Evolutionary conservation across 2,113 vertebrate species (phyloP), one percentile per base, ranked within the genome.

Genomic region (Trichomycterus rosablanca): DNA sequence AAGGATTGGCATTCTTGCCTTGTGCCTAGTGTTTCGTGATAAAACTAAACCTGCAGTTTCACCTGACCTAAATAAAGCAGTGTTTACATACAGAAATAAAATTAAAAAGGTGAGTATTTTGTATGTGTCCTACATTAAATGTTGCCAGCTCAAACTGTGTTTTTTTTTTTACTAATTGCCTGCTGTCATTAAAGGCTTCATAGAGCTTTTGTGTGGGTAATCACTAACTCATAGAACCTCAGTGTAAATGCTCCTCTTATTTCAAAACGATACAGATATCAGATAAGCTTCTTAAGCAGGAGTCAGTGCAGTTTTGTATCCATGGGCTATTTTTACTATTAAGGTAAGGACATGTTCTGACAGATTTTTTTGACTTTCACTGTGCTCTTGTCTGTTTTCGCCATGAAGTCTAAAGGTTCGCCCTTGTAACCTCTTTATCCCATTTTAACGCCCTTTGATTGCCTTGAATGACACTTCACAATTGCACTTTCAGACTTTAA

Each of bases 381-480:
- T 67, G 44, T 15, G 54, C 37, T 79, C 67, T 79, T 77, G 76
- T 70, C 56, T 6, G 40, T 30, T 50, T n/a, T 49, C 61, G 58
- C 15, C 32, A 62, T 63, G 12, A n/a, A 70, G 26, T 72, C 26
- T 22, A 34, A 50, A n/a, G 30, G 51, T 54, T 68, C 56, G 54
- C 10, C 35, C 10, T 20, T 8, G 32, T 42, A 1, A 14, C 44
- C 18, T 8, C 24, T 3, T 19, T 58, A 58, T 62, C 71, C 24
- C 22, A 14, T 23, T 70, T 68, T 55, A 67, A 32, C 37, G 16
- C 10, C 15, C 15, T 63, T 51, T 46, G 57, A 59, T 65, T 40
- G n/a, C 2, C 15, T 35, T 61, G 7, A 59, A 57, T 11, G 3
- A 22, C 44, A 6, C 37, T 19, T 74, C 70, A 76, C 77, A 75